Evolutionary conservation across 35 echinoderm and acorn worm genomes (phyloP).

Genomic region (Chiridota heheva): DNA sequence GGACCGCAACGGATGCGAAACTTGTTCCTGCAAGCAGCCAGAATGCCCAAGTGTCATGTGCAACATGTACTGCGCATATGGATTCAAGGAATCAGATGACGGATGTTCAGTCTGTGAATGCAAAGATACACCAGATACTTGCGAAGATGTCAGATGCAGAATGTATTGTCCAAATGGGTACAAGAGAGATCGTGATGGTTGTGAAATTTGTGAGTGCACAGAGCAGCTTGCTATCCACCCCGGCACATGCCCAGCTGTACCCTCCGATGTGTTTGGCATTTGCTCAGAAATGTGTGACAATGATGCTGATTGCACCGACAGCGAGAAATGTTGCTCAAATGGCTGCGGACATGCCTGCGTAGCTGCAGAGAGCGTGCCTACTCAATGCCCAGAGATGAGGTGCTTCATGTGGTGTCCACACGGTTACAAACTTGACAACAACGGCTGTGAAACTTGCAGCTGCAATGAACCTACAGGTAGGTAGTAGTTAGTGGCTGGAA

Average conservation of each 20-base stretch:
- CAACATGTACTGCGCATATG: conserved; percentile 59
- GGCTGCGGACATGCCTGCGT: conserved; percentile 54
- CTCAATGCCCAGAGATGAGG: conserved; percentile 48
- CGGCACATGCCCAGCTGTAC: conserved; percentile 44
- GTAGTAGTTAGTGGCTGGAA: neutral
- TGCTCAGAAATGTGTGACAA: conserved; percentile 52
- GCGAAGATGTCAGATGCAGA: conserved; percentile 44
- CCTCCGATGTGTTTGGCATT: conserved; percentile 9
- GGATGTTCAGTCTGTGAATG: conserved; percentile 57
- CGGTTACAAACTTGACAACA: conserved; percentile 51
- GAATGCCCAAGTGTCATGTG: conserved; percentile 46
- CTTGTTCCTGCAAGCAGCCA: conserved; percentile 25
- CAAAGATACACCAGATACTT: conserved; percentile 43
- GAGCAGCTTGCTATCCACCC: conserved; percentile 22
- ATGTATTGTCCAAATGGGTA: conserved; percentile 63
- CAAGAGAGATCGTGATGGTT: conserved; percentile 59
- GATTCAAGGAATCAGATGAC: conserved; percentile 34
- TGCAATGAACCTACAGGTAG: conserved; percentile 57
- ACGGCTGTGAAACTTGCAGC: conserved; percentile 53
- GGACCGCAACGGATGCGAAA: conserved; percentile 51
- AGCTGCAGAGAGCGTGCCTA: conserved; percentile 19
- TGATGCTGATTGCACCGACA: conserved; percentile 34
- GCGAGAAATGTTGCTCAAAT: conserved; percentile 64
- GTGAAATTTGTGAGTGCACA: conserved; percentile 63
- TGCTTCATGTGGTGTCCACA: conserved; percentile 72